phyloP scores from a whole-genome alignment of 2,888 invertebrate species.

The Craniophora ligustri region DNA sequence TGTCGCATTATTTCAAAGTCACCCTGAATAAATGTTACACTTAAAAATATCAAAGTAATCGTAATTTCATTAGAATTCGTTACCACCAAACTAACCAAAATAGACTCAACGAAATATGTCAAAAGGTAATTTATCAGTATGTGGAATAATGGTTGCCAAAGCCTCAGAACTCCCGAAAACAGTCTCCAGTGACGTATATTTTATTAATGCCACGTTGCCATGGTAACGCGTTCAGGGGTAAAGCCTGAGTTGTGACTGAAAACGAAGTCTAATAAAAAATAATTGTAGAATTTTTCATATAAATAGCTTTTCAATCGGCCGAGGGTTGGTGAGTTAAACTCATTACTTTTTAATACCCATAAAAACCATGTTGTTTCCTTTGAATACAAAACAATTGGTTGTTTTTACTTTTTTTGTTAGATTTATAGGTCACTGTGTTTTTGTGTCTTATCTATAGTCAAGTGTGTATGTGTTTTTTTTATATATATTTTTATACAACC shows the following conservation, averaged over 20 bases:
- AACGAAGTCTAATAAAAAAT: constrained; percentile 25
- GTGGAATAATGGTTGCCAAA: too few species aligned
- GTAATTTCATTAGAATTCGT: too few species aligned
- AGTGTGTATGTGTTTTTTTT: too few species aligned
- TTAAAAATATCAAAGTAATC: too few species aligned
- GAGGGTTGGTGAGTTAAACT: constrained; percentile 19
- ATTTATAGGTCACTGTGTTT: constrained; percentile 1
- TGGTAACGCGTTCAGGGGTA: constrained; percentile 3
- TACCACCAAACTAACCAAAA: too few species aligned
- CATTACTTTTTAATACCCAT: constrained; percentile 12
- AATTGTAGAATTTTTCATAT: constrained; percentile 19
- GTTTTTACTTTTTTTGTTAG: neutral
- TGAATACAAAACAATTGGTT: neutral
- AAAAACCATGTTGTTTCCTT: constrained; percentile 7
- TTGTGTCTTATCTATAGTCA: neutral
- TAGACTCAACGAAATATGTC: too few species aligned
- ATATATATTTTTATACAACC: too few species aligned
- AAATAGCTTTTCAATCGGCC: constrained; percentile 23
- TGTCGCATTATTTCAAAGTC: too few species aligned
- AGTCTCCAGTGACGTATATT: neutral
- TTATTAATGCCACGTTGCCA: constrained; percentile 30
- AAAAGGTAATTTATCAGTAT: too few species aligned
- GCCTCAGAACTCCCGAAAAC: neutral
- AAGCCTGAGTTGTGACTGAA: neutral
- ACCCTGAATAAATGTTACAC: too few species aligned